Evolutionary conservation across 2,797 vertebrate genomes (phyloP), one percentile per base, ranked within the genome.

Genomic region (Anas flavirostris): DNA sequence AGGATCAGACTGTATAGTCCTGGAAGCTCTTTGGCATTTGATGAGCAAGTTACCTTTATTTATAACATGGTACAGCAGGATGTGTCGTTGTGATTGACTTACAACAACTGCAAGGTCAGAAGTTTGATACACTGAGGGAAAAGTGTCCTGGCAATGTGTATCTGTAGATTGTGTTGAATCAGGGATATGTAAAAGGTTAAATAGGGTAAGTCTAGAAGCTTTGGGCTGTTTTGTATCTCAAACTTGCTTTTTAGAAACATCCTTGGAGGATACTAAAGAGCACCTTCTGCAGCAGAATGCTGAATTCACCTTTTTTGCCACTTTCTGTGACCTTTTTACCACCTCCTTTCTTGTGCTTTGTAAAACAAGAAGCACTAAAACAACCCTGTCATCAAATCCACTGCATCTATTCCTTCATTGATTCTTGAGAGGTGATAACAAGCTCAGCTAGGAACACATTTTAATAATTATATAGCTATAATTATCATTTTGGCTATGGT

Each of bases 41-140:
- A 95, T 90, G 67, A 97, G 91, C 80, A 95, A 97, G 96, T 91
- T 85, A 76, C 91, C 95, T 97, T 96, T 97, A 96, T 97, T 97
- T 98, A 96, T 96, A 96, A 96, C 88, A 89, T 13, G 73, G 86
- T 82, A 55, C 93, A 95, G 86, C 77, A 90, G 91, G 81, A 95
- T 9, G 0, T 80, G 84, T 94, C 50, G 12, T 48, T 63, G 85
- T 94, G 94, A 97, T 70, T 93, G 94, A 94, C 92, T 96, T 74
- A 82, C 43, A 97, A 64, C 95, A 96, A 91, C 95, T 93, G 92
- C 96, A 96, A 97, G 96, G 96, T 97, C 97, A 97, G 86, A 94
- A 94, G 92, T 92, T 95, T 93, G 94, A 97, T 84, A 91, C 1
- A 1, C 81, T 53, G 63, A 80, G 79, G 85, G 94, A 70, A 88